Evolutionary conservation across 2,888 invertebrate species (phyloP).

Genomic region (Dicycla oo): DNA sequence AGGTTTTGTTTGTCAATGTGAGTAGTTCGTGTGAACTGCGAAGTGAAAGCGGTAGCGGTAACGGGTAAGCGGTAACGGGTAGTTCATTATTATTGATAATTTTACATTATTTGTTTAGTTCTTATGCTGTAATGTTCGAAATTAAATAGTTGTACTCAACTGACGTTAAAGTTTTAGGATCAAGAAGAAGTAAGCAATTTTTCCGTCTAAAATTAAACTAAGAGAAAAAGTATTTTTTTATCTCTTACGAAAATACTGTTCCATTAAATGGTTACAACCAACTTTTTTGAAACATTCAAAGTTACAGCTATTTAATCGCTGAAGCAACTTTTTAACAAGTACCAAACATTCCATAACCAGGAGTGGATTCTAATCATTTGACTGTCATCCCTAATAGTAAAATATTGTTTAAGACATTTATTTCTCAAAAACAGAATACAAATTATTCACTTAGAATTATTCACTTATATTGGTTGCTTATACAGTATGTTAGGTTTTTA

Average conservation of each 20-base stretch:
- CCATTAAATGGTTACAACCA: slow-evolving; percentile 18
- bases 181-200: neutral
- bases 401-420: too few relatives aligned
- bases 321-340: slow-evolving; percentile 51
- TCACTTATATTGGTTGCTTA: too few relatives aligned
- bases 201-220: neutral
- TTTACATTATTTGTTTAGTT: neutral
- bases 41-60: neutral
- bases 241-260: neutral
- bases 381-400: slow-evolving; percentile 54
- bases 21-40: neutral
- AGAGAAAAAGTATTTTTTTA: neutral
- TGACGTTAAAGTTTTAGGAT: neutral
- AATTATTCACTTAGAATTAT: too few relatives aligned
- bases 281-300: slow-evolving; percentile 25
- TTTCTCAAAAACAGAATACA: too few relatives aligned
- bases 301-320: slow-evolving; percentile 25
- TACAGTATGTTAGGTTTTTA: too few relatives aligned
- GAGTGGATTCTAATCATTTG: slow-evolving; percentile 56
- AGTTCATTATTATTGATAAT: neutral
- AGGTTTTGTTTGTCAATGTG: slow-evolving; percentile 12
- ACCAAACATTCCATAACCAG: slow-evolving; percentile 41
- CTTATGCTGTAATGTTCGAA: neutral
- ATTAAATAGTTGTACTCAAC: neutral
- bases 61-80: neutral